Conservation (phyloP, 2,113 vertebrate species). For the Ctenodactylus gundi region DNA sequence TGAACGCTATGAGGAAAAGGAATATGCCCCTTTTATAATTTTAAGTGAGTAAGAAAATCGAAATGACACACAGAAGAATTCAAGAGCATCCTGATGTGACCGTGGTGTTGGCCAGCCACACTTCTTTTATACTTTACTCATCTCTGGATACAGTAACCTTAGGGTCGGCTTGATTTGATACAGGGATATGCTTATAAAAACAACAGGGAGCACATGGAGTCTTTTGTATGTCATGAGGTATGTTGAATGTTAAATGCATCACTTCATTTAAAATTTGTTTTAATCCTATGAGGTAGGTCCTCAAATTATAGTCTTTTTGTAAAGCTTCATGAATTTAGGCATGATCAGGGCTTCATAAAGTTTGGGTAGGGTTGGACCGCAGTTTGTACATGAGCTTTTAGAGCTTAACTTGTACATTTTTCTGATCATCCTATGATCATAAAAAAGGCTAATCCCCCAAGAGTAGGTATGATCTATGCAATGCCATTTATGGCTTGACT, state of each 20-base stretch:
- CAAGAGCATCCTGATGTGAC: background rate
- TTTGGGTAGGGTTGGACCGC: background rate
- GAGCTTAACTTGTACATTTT: too few species aligned
- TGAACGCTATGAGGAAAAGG: background rate
- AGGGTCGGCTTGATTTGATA: background rate
- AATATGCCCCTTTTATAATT: background rate
- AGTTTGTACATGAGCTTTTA: background rate
- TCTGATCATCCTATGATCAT: too few species aligned
- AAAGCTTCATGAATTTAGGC: background rate
- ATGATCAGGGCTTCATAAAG: rapidly evolving
- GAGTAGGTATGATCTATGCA: too few species aligned
- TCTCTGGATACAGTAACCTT: background rate
- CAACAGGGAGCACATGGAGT: background rate
- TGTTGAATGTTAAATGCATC: background rate
- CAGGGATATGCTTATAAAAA: background rate
- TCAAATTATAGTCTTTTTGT: background rate
- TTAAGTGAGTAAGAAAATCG: background rate
- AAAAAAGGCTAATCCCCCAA: too few species aligned
- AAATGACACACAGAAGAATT: background rate
- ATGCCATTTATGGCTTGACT: background rate
- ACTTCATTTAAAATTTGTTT: background rate
- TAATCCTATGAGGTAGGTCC: background rate
- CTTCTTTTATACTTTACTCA: background rate
- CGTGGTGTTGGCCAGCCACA: background rate
- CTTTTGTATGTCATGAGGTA: background rate